A percentile compares a stretch with the other conserved stretches of the same genome.
phyloP scores from a whole-genome alignment of 2,113 vertebrate genomes.

The Rhynchomys soricoides region DNA sequence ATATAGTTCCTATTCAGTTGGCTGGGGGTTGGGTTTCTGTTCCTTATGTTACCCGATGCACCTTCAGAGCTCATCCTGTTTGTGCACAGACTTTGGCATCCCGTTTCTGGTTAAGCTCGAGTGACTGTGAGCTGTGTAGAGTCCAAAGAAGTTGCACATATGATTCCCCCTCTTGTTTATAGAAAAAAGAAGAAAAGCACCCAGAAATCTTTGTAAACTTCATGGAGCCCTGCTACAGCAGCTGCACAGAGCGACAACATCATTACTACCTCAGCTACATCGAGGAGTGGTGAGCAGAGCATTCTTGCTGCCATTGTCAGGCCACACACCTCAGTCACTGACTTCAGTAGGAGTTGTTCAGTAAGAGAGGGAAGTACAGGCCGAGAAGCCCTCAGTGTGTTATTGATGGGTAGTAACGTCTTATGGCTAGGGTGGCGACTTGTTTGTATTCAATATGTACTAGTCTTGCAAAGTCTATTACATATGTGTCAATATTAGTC shows the following conservation, averaged over 20 bases:
- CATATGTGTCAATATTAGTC: neutral
- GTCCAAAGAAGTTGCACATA: neutral
- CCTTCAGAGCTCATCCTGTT: neutral
- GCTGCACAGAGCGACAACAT: slow-evolving; percentile 92
- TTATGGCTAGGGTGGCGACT: neutral
- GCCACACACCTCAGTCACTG: neutral
- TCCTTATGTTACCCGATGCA: fast-evolving
- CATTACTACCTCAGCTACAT: slow-evolving; percentile 95
- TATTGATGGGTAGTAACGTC: neutral
- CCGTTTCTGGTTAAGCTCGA: neutral
- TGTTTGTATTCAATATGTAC: neutral
- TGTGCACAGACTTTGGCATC: neutral
- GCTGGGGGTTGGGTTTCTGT: fast-evolving
- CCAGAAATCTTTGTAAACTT: slow-evolving; percentile 95
- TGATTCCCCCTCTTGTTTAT: slow-evolving; percentile 14
- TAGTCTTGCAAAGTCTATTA: neutral
- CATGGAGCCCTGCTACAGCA: slow-evolving; percentile 93
- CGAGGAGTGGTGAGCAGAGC: slow-evolving; percentile 93
- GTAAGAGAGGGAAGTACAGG: neutral
- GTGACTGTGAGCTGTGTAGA: neutral
- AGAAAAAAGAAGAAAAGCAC: slow-evolving; percentile 96
- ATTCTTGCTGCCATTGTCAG: fast-evolving
- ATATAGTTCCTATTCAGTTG: neutral
- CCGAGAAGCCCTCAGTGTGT: neutral
- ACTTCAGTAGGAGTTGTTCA: neutral